Conservation (phyloP, 2,888 invertebrate species). For the Brachyopa scutellaris region DNA sequence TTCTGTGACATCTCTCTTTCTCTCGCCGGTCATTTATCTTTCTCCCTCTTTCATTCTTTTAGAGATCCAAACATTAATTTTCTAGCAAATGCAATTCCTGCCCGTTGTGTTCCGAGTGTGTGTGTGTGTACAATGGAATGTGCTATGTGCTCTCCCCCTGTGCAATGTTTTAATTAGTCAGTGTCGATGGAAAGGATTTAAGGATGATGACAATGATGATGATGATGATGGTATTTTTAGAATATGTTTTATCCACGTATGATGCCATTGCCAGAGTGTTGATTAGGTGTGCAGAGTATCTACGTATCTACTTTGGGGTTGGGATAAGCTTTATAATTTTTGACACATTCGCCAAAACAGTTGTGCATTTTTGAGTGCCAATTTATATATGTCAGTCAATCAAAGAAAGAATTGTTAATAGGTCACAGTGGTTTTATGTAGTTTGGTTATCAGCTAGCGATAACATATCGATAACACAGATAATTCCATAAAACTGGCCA, state of each 20-base stretch:
- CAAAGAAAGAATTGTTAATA: not conserved
- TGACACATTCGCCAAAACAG: slow-evolving; percentile 14
- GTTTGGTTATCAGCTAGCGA: slow-evolving; percentile 13
- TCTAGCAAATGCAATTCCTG: slow-evolving; percentile 6
- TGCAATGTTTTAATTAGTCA: slow-evolving; percentile 60
- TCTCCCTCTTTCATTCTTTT: slow-evolving; percentile 1
- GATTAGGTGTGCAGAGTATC: slow-evolving; percentile 1
- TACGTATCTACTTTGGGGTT: not conserved
- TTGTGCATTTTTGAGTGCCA: slow-evolving; percentile 17
- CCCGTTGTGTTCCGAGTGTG: not conserved
- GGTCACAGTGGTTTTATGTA: not conserved
- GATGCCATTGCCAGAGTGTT: not conserved
- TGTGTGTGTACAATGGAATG: not conserved
- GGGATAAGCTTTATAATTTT: not conserved
- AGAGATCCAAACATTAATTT: slow-evolving; percentile 27
- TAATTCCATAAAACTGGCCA: no score
- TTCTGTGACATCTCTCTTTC: slow-evolving; percentile 35
- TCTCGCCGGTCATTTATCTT: not conserved
- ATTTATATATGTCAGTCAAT: slow-evolving; percentile 24
- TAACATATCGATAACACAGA: no score
- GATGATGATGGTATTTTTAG: slow-evolving; percentile 8
- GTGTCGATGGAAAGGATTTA: slow-evolving; percentile 53
- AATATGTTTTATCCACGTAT: not conserved
- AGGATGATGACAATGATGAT: slow-evolving; percentile 15
- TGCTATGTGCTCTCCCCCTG: not conserved